Conservation (phyloP, 2,888 invertebrate species). For the Drosophila kuntzei region DNA sequence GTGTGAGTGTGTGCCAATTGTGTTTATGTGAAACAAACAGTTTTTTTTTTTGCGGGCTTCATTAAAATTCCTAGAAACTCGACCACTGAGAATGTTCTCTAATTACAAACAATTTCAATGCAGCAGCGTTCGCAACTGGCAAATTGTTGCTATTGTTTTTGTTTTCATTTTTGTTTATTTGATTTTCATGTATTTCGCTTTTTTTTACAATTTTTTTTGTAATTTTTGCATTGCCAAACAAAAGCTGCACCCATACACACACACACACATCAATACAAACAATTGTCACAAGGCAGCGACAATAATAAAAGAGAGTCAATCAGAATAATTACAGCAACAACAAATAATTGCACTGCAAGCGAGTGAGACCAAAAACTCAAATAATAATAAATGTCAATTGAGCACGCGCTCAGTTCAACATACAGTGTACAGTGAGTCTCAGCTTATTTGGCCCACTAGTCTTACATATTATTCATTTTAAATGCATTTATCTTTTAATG, state of each 20-base stretch:
- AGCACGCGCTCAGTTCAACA: conserved; percentile 57
- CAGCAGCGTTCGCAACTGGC: conserved; percentile 32
- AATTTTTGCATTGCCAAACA: conserved; percentile 42
- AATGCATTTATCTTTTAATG: too few species aligned
- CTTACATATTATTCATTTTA: too few species aligned
- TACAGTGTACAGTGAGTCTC: too few species aligned
- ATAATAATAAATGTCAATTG: conserved; percentile 72
- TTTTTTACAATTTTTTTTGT: conserved; percentile 7
- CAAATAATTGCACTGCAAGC: conserved; percentile 28
- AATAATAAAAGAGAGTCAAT: conserved; percentile 53
- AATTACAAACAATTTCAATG: conserved; percentile 65
- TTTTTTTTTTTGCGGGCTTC: conserved; percentile 46
- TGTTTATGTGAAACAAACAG: conserved; percentile 55
- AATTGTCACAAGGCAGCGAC: conserved; percentile 25
- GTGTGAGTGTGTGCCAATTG: conserved; percentile 40
- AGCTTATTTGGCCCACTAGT: too few species aligned
- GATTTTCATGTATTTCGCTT: conserved; percentile 14
- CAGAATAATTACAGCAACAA: conserved; percentile 57
- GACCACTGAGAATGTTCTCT: conserved; percentile 56
- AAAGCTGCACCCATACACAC: conserved; percentile 33
- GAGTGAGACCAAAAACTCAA: conserved; percentile 39
- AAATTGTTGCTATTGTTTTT: conserved; percentile 50
- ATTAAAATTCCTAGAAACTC: conserved; percentile 64
- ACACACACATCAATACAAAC: conserved; percentile 2
- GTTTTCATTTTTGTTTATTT: conserved; percentile 37